These are phyloP conservation scores for Drosophila nigrodunni DNA, from an alignment of 1,140 invertebrate genomes.

Conservation along the genomic window DNA sequence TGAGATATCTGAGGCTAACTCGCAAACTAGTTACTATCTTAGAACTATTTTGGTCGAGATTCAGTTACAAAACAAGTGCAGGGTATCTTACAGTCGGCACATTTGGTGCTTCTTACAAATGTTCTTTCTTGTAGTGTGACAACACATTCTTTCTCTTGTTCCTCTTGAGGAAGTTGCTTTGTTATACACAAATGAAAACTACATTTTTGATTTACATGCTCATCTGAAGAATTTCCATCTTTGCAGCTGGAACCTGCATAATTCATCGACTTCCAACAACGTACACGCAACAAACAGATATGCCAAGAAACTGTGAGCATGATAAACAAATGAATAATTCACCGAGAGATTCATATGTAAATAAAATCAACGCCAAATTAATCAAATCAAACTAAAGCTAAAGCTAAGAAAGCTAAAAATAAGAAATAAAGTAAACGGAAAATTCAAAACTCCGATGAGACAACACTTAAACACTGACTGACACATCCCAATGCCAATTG, in stretches of 20 bases:
- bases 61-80: too few species aligned
- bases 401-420: slow-evolving; percentile 8
- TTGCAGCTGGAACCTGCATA: slow-evolving; percentile 34
- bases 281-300: slow-evolving; percentile 23
- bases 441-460: background rate
- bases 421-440: slow-evolving; percentile 12
- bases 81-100: too few species aligned
- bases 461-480: slow-evolving; percentile 33
- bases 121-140: too few species aligned
- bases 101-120: too few species aligned
- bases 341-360: slow-evolving; percentile 30
- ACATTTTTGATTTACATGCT: background rate
- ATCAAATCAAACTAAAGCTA: slow-evolving; percentile 1
- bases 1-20: too few species aligned
- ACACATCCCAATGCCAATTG: slow-evolving; percentile 51
- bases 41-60: too few species aligned
- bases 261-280: slow-evolving; percentile 38
- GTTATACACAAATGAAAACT: background rate
- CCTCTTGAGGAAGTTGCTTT: background rate
- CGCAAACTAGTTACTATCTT: too few species aligned
- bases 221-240: slow-evolving; percentile 1
- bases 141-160: background rate
- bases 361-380: slow-evolving; percentile 26
- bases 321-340: slow-evolving; percentile 46
- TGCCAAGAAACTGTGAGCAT: slow-evolving; percentile 39